A percentile compares a stretch with the other conserved stretches of the same genome.
phyloP scores from a whole-genome alignment of 1,140 invertebrate genomes.

The Cyphomyrmex costatus region DNA sequence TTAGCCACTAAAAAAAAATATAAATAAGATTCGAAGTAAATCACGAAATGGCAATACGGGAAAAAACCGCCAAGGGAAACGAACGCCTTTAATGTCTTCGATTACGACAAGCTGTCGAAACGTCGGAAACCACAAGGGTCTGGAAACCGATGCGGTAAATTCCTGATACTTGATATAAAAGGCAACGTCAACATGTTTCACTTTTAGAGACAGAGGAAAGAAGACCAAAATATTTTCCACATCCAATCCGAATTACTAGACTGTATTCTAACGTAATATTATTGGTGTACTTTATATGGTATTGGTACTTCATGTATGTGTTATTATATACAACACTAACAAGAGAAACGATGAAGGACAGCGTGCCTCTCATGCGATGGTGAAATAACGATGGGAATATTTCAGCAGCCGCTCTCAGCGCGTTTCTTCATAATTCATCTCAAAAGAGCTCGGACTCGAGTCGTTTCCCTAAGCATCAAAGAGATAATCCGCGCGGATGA shows the following conservation, averaged over 20 bases:
- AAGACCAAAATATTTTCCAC: neutral
- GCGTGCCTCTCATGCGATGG: neutral
- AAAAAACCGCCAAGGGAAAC: neutral
- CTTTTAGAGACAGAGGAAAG: neutral
- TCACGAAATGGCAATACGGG: neutral
- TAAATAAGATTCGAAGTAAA: neutral
- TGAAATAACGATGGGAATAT: constrained; percentile 11
- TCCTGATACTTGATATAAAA: neutral
- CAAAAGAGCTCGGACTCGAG: neutral
- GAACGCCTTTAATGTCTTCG: constrained; percentile 20
- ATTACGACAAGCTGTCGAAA: constrained; percentile 39
- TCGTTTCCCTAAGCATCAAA: constrained; percentile 15
- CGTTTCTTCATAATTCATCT: constrained; percentile 13
- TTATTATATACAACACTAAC: neutral
- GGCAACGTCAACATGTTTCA: neutral
- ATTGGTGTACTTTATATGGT: neutral
- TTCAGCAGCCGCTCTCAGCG: neutral
- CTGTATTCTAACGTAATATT: neutral
- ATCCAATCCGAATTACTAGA: neutral
- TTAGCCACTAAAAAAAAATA: neutral
- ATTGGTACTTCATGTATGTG: neutral
- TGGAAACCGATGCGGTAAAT: neutral
- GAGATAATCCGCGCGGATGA: constrained; percentile 25
- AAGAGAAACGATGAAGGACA: neutral
- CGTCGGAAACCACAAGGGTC: neutral